Percentiles rank a stretch among this genome's conserved stretches.
phyloP scores from a whole-genome alignment of 2,888 invertebrate species.

The Phyto melanocephala region DNA sequence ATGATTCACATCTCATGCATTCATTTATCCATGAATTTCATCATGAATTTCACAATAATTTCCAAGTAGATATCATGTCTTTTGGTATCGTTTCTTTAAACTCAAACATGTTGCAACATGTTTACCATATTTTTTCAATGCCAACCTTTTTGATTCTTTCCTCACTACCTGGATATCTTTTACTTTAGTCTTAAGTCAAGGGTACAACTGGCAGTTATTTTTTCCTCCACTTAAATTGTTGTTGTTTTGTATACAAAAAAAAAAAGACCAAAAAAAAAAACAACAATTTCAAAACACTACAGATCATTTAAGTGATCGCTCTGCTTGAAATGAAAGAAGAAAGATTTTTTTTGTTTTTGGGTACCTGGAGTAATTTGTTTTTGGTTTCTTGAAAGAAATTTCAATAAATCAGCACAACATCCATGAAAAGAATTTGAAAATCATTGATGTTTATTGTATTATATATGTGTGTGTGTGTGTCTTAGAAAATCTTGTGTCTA shows the following conservation, averaged over 20 bases:
- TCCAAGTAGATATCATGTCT: background rate
- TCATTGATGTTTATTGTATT: background rate
- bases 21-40: slow-evolving; percentile 40
- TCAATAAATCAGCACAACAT: slow-evolving; percentile 39
- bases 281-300: background rate
- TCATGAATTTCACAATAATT: slow-evolving; percentile 50
- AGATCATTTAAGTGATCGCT: slow-evolving; percentile 34
- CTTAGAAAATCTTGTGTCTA: background rate
- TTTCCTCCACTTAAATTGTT: background rate
- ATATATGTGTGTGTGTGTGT: background rate
- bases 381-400: slow-evolving; percentile 11
- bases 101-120: slow-evolving; percentile 42
- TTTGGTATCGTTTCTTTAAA: background rate
- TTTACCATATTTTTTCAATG: background rate
- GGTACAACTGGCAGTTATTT: slow-evolving; percentile 21
- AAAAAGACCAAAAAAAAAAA: background rate
- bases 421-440: background rate
- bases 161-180: slow-evolving; percentile 21
- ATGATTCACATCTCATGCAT: slow-evolving; percentile 42
- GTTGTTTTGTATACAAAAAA: background rate
- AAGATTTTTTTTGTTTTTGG: background rate
- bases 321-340: background rate
- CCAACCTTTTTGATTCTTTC: background rate
- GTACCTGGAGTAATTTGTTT: slow-evolving; percentile 22
- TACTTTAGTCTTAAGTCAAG: slow-evolving; percentile 22